Evolutionary conservation across 2,888 invertebrate genomes (phyloP), one percentile per base, ranked within the genome.

Genomic region (Yponomeuta sedellus): DNA sequence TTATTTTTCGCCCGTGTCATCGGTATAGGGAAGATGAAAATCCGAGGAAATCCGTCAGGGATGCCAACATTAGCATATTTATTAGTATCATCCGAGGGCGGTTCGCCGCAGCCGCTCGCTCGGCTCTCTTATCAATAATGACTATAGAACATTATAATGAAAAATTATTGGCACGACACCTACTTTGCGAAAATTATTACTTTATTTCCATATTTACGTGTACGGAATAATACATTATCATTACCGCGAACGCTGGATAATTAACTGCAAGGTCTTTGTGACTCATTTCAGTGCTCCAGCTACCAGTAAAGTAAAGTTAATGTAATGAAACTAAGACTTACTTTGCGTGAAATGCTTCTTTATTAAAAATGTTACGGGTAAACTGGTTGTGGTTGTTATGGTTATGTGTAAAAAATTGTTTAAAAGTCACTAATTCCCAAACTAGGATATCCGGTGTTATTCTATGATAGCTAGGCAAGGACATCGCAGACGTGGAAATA

Each of bases 21-120:
- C 79, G 79, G 76, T 80, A 79, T 79, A 77, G 76, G 77, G 77
- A 76, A 82, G 82, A 86, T 82, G 83, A 82, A 86, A 86, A 85
- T 85, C 83, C 82, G 78, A 78, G 83, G 77, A 86, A 86, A 86
- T 86, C 85, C 84, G 82, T 83, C 77, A 80, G 85, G 86, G 86
- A 84, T 80, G 82, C 75, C 76, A 73, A 78, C 79, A 88, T 89
- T 88, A 88, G 85, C 89, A 85, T 85, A 85, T 85, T 84, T 85
- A 85, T 85, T 85, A 83, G 83, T 80, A 85, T 85, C 83, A 85
- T 80, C 83, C 76, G 72, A 77, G 74, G 74, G 72, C 74, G 77
- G 79, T 75, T 78, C 74, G 76, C 74, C 61, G 56, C 71, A 73
- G 72, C 73, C 69, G 73, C 71, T 12, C 76, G 80, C 80, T 81